phyloP scores from a whole-genome alignment of 2,797 vertebrate species.

The Periophthalmus magnuspinnatus region DNA sequence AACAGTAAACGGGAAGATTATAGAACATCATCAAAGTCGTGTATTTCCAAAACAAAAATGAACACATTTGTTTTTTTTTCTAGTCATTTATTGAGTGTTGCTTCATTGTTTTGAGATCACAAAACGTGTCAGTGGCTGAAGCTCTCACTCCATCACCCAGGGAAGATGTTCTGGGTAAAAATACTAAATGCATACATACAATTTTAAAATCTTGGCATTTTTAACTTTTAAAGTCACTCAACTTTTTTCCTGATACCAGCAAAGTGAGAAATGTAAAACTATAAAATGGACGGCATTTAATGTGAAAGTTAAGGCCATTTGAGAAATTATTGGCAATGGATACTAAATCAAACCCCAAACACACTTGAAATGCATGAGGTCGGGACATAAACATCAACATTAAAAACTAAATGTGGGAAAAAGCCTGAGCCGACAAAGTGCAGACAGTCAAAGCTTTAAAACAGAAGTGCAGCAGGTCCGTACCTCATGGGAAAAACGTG shows the following conservation, averaged over 20 bases:
- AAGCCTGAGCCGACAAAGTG: slow-evolving; percentile 15
- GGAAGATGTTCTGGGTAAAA: slow-evolving; percentile 68
- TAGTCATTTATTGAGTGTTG: slow-evolving; percentile 74
- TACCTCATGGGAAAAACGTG: neutral
- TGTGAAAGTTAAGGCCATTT: slow-evolving; percentile 79
- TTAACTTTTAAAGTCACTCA: slow-evolving; percentile 66
- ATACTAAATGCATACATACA: slow-evolving; percentile 65
- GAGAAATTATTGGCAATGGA: slow-evolving; percentile 56
- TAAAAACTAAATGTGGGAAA: slow-evolving; percentile 11
- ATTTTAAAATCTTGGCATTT: slow-evolving; percentile 73
- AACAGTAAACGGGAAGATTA: too few relatives aligned
- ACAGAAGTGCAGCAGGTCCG: slow-evolving; percentile 20
- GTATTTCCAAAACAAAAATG: neutral
- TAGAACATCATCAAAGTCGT: too few relatives aligned
- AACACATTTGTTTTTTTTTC: slow-evolving; percentile 1
- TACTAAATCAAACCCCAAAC: slow-evolving; percentile 43
- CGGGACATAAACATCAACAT: slow-evolving; percentile 6
- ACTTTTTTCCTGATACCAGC: slow-evolving; percentile 59
- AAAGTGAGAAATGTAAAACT: slow-evolving; percentile 40
- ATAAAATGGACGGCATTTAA: slow-evolving; percentile 73
- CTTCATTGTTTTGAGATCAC: slow-evolving; percentile 59
- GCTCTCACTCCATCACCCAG: slow-evolving; percentile 44
- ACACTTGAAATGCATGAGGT: slow-evolving; percentile 3
- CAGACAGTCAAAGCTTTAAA: slow-evolving; percentile 29
- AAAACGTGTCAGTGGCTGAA: slow-evolving; percentile 61